A percentile compares a stretch with the other conserved stretches of the same genome.
Evolutionary conservation across 2,797 vertebrate genomes (phyloP).

Genomic region (Masticophis lateralis): DNA sequence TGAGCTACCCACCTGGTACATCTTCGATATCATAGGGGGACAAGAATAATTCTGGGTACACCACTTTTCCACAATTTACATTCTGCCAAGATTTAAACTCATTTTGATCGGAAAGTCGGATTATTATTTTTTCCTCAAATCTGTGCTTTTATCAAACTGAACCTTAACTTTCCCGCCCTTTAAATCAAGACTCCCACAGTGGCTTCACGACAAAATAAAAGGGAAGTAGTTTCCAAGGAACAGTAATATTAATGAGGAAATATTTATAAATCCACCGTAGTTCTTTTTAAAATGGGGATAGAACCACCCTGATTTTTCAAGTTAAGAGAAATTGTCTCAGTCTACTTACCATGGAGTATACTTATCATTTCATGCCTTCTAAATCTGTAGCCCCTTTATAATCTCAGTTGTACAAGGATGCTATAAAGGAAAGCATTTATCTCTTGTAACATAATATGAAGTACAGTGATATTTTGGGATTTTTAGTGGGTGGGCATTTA

Average conservation of each 20-base stretch:
- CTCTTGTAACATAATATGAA: background rate
- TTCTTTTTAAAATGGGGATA: background rate
- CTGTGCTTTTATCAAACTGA: background rate
- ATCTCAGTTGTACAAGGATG: rapidly evolving
- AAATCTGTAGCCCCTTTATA: rapidly evolving
- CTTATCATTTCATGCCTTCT: background rate
- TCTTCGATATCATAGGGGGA: constrained; percentile 47
- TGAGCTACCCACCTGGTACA: background rate
- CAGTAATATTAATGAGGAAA: constrained; percentile 20
- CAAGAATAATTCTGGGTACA: constrained; percentile 34
- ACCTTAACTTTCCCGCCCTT: constrained; percentile 56
- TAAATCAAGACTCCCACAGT: constrained; percentile 52
- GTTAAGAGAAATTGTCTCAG: background rate
- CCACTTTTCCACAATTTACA: constrained; percentile 39
- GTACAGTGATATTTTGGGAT: background rate
- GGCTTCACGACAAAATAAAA: constrained; percentile 20
- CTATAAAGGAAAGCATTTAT: background rate
- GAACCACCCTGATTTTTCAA: background rate
- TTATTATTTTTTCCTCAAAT: background rate
- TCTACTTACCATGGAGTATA: rapidly evolving
- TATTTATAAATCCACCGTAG: constrained; percentile 25
- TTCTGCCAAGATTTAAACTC: constrained; percentile 43
- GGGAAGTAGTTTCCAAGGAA: background rate
- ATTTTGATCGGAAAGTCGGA: constrained; percentile 34
- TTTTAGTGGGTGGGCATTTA: background rate